Conservation (phyloP, 2,888 invertebrate genomes). For the Prosopocoilus inquinatus region DNA sequence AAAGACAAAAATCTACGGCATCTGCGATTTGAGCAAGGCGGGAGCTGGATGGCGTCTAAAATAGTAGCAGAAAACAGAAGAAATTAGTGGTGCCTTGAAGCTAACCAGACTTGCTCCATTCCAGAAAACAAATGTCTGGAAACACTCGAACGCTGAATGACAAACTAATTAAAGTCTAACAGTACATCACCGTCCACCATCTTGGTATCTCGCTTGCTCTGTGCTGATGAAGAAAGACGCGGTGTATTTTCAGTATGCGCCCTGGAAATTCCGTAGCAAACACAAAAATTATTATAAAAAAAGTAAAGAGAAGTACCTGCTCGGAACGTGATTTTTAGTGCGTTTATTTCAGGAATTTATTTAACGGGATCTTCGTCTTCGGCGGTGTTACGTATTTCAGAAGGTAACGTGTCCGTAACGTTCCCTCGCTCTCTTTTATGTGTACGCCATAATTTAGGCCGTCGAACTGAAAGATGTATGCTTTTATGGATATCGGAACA, state of each 20-base stretch:
- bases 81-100: slow-evolving; percentile 34
- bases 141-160: slow-evolving; percentile 39
- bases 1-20: no score
- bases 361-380: no score
- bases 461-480: neutral
- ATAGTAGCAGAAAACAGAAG: slow-evolving; percentile 25
- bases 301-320: no score
- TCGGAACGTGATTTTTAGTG: no score
- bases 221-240: slow-evolving; percentile 15
- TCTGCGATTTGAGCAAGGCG: no score
- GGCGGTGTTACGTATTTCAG: no score
- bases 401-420: no score
- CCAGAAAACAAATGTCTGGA: slow-evolving; percentile 37
- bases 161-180: slow-evolving; percentile 41
- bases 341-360: no score
- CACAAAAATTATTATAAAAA: no score
- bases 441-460: neutral
- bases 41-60: slow-evolving; percentile 8
- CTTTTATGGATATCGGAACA: neutral
- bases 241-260: no score
- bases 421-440: no score
- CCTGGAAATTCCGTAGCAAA: no score
- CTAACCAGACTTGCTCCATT: slow-evolving; percentile 33
- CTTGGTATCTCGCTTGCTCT: slow-evolving; percentile 16
- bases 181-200: slow-evolving; percentile 33